phyloP scores from a whole-genome alignment of 23 tunicate genomes.

The Ciona savignyi region DNA sequence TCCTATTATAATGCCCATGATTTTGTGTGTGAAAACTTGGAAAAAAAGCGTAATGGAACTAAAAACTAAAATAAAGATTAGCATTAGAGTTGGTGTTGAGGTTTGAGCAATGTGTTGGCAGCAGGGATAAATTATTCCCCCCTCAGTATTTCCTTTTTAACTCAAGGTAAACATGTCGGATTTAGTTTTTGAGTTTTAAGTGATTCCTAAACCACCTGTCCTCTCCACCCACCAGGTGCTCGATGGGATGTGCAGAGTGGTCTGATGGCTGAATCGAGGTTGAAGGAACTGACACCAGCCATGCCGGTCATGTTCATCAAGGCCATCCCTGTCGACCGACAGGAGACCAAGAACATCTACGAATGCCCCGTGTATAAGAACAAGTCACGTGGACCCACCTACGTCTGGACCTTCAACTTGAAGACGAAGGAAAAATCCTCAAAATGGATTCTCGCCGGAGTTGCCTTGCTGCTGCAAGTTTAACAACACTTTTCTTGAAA shows the following conservation, averaged over 20 bases:
- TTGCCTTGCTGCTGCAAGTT: conserved; percentile 79
- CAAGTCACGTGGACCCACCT: conserved; percentile 88
- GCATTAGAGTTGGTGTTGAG: no score
- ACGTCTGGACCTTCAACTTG: conserved; percentile 95
- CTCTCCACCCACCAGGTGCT: conserved; percentile 62
- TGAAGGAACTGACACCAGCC: conserved; percentile 88
- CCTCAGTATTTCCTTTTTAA: no score
- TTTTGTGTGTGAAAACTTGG: no score
- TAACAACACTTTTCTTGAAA: no score
- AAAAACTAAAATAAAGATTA: no score
- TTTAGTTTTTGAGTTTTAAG: no score
- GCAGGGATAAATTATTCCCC: no score
- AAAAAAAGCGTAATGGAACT: no score
- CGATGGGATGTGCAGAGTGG: conserved; percentile 94
- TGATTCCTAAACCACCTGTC: no score
- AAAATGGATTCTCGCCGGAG: conserved; percentile 94
- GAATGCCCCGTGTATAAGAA: conserved; percentile 99
- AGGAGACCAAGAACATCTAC: conserved; percentile 87
- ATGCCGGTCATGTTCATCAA: conserved; percentile 95
- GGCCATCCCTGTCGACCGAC: conserved; percentile 94
- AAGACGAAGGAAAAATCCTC: conserved; percentile 90
- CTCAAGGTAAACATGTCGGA: no score
- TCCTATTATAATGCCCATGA: no score
- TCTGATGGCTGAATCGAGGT: conserved; percentile 74
- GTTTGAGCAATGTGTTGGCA: no score